Evolutionary conservation across 2,113 vertebrate genomes (phyloP), one percentile per base, ranked within the genome.

Genomic region (Rhabdornis inornatus): DNA sequence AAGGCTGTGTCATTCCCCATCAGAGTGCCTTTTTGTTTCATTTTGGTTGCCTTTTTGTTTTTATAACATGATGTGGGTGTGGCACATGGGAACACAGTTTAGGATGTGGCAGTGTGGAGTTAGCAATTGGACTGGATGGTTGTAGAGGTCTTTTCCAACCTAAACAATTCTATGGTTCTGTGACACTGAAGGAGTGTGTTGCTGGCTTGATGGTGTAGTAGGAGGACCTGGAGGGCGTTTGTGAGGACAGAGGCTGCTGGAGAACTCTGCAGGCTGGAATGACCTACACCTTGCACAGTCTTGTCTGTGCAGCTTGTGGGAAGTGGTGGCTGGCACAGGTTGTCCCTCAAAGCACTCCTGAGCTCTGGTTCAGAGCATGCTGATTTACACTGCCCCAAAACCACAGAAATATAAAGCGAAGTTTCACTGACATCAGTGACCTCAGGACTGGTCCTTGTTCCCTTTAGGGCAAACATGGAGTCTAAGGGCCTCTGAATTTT

Each of bases 131-230:
- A 55, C 70, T 63, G 22, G 8, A 37, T 69, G 25, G 12, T 19
- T 30, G 11, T 9, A n/a, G 39, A 60, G 20, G 11, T 75, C 13
- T 68, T 75, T 75, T 45, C 60, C 63, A 83, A 19, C 40, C 15
- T 19, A 19, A 83, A 27, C 0, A 2, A 18, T 47, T 61, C 39
- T 35, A 1, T 27, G 47, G 15, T 45, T 74, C 53, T 30, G 0
- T 64, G 81, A 23, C 37, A 14, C 8, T 33, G 74, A 66, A 42
- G 45, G 30, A 55, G 9, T 4, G 6, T 21, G 8, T 63, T 61
- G n/a, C 60, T 59, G 47, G 18, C 33, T 44, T 65, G 37, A 24
- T 6, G 9, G 22, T 59, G 68, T 37, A 44, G 49, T 56, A 52
- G 64, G 42, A 83, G 57, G 57, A 68, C 5, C 27, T 39, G 59